Conservation (phyloP, 2,113 vertebrate genomes). For the Rhinichthys klamathensis region DNA sequence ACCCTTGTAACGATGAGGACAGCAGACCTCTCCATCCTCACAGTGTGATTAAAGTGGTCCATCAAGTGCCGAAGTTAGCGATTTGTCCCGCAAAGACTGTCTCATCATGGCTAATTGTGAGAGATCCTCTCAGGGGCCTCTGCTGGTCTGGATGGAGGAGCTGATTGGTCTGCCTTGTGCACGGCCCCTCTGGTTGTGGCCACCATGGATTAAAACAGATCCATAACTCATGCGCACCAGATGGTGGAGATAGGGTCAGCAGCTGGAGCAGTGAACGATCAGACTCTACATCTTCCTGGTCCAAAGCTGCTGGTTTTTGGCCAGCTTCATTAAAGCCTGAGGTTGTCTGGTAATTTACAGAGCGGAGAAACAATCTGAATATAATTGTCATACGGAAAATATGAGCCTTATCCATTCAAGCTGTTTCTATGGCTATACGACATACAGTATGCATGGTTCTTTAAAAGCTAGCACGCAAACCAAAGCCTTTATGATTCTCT, state of each 20-base stretch:
- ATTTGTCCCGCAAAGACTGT: constrained; percentile 33
- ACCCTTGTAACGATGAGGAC: constrained; percentile 17
- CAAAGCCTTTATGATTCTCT: not conserved
- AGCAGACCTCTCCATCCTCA: constrained; percentile 13
- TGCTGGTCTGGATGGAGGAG: not conserved
- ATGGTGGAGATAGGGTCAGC: constrained; percentile 61
- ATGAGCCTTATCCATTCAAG: constrained; percentile 17
- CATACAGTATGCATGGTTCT: not conserved
- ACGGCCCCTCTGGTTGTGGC: constrained; percentile 43
- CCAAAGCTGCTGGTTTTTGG: constrained; percentile 56
- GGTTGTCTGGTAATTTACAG: constrained; percentile 32
- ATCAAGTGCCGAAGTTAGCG: constrained; percentile 18
- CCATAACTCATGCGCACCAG: constrained; percentile 66
- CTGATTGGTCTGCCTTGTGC: constrained; percentile 14
- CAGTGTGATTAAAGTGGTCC: constrained; percentile 26
- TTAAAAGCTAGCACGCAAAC: not conserved
- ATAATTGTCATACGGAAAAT: constrained; percentile 33
- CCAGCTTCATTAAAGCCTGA: constrained; percentile 54
- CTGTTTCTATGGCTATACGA: not conserved
- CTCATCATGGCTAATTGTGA: constrained; percentile 47
- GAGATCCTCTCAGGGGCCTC: constrained; percentile 37
- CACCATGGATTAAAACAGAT: constrained; percentile 62
- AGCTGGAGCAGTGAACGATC: constrained; percentile 58
- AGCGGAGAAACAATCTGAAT: constrained; percentile 45
- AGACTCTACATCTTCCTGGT: constrained; percentile 55